Conservation (phyloP, 2,888 invertebrate species). For the Neria commutata region DNA sequence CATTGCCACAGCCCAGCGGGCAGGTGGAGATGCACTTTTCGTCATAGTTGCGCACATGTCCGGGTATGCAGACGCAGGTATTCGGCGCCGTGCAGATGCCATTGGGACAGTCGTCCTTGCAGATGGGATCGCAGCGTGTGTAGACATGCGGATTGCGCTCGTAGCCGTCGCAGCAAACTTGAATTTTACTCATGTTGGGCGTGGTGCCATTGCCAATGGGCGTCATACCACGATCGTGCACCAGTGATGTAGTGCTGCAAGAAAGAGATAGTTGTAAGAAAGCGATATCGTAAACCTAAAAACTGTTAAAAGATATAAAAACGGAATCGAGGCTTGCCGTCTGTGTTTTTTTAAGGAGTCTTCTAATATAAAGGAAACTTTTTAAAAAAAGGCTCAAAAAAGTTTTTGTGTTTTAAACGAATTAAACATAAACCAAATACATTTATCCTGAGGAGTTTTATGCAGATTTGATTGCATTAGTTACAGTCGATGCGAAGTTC, state of each 20-base stretch:
- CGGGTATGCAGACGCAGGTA: conserved; percentile 62
- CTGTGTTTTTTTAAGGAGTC: too few relatives aligned
- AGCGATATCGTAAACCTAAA: too few relatives aligned
- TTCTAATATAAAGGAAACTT: too few relatives aligned
- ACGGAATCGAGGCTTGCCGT: too few relatives aligned
- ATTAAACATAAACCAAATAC: too few relatives aligned
- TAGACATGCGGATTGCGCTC: conserved; percentile 67
- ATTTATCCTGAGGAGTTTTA: too few relatives aligned
- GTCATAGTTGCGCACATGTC: conserved; percentile 54
- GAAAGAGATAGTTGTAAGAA: too few relatives aligned
- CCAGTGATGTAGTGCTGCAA: conserved; percentile 51
- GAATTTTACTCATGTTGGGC: conserved; percentile 69
- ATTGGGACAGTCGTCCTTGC: conserved; percentile 63
- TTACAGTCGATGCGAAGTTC: too few relatives aligned
- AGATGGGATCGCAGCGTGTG: conserved; percentile 62
- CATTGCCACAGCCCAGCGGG: conserved; percentile 72
- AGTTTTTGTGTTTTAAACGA: too few relatives aligned
- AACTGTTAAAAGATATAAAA: too few relatives aligned
- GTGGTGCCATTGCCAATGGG: conserved; percentile 62
- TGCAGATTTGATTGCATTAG: too few relatives aligned
- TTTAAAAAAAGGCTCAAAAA: too few relatives aligned
- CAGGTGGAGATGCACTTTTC: conserved; percentile 70
- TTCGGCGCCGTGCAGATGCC: conserved; percentile 64
- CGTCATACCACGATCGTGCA: conserved; percentile 39
- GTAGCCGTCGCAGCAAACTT: conserved; percentile 76